phyloP scores from a whole-genome alignment of 2,797 vertebrate genomes.

The Sphenopsis melanotis region DNA sequence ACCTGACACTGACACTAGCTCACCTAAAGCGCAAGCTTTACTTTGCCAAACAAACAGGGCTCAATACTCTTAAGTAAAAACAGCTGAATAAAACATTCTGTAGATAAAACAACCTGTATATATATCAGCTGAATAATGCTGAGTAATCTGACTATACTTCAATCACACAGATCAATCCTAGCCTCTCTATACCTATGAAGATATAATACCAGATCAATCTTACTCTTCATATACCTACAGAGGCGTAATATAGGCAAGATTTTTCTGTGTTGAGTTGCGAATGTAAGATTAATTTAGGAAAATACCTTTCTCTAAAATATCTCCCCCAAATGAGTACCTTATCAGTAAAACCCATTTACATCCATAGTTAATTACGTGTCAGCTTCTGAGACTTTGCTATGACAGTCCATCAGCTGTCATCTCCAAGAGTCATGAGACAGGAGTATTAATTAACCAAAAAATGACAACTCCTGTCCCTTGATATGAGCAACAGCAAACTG shows the following conservation, averaged over 20 bases:
- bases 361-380: neutral
- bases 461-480: neutral
- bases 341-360: neutral
- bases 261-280: neutral
- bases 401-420: conserved; percentile 32
- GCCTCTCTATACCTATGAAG: neutral
- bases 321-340: neutral
- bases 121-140: neutral
- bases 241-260: neutral
- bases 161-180: neutral
- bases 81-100: neutral
- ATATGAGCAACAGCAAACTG: neutral
- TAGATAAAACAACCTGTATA: neutral
- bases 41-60: neutral
- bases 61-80: neutral
- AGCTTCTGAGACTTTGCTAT: conserved; percentile 10
- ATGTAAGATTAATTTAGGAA: neutral
- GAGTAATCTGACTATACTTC: neutral
- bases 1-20: neutral
- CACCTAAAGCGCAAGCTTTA: neutral
- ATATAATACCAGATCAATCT: neutral
- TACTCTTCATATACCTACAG: neutral
- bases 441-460: conserved; percentile 25
- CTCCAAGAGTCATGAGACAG: neutral
- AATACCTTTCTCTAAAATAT: neutral